Percentiles rank a stretch among this genome's conserved stretches.
Evolutionary conservation across 2,113 vertebrate species (phyloP).

Genomic region (Oophaga pumilio): DNA sequence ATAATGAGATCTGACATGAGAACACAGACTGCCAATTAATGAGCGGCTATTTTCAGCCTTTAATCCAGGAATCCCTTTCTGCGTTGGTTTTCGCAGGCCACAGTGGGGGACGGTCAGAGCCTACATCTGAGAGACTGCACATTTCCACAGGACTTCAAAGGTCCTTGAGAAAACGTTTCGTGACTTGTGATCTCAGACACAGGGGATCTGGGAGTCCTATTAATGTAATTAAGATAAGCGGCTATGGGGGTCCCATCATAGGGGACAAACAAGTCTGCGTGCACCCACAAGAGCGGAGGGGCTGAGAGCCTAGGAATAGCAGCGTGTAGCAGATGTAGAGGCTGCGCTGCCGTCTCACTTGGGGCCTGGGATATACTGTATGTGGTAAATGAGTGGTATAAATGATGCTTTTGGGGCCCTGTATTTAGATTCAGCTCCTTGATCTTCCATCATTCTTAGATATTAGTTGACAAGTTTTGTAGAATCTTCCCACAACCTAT

Average conservation of each 20-base stretch:
- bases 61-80: constrained; percentile 48
- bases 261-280: not conserved
- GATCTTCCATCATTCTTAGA: no score
- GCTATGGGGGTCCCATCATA: not conserved
- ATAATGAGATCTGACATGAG: constrained; percentile 42
- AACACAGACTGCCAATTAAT: constrained; percentile 13
- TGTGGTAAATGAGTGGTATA: no score
- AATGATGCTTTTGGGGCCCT: no score
- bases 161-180: not conserved
- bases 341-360: no score
- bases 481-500: no score
- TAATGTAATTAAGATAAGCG: constrained; percentile 15
- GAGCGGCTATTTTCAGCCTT: constrained; percentile 22
- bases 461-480: no score
- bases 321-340: no score
- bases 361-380: no score
- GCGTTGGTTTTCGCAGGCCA: not conserved
- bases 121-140: constrained; percentile 17
- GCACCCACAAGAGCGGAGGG: not conserved
- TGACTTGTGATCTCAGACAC: constrained; percentile 16
- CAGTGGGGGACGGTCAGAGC: not conserved
- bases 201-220: not conserved
- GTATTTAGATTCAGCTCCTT: no score
- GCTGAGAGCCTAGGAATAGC: no score
- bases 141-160: constrained; percentile 39